Conservation (phyloP, 1,140 invertebrate genomes). For the Drosophila pachea region DNA sequence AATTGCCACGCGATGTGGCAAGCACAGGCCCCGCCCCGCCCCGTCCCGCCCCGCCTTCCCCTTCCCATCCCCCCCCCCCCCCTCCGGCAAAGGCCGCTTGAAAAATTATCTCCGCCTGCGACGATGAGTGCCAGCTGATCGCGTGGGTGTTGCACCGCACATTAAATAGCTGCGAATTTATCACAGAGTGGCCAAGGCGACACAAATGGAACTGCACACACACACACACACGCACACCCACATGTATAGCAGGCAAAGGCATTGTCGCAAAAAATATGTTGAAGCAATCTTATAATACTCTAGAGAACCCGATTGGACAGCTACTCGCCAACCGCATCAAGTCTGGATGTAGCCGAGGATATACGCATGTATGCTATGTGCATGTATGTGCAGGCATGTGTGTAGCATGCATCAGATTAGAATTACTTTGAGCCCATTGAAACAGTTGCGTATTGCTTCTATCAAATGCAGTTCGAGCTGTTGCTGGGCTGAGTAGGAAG, state of each 20-base stretch:
- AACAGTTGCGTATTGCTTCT: too few relatives aligned
- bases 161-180: slow-evolving; percentile 66
- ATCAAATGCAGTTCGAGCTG: too few relatives aligned
- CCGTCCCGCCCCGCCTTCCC: too few relatives aligned
- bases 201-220: slow-evolving; percentile 2
- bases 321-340: too few relatives aligned
- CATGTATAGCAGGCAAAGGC: slow-evolving; percentile 14
- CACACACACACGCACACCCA: slow-evolving; percentile 7
- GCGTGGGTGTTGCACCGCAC: slow-evolving; percentile 62
- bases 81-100: slow-evolving; percentile 31
- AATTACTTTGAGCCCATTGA: too few relatives aligned
- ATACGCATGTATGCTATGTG: too few relatives aligned
- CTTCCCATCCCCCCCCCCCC: too few relatives aligned
- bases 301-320: background rate
- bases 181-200: slow-evolving; percentile 56
- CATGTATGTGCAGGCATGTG: too few relatives aligned
- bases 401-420: too few relatives aligned
- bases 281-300: slow-evolving; percentile 49
- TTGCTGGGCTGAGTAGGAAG: too few relatives aligned
- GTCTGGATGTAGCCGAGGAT: too few relatives aligned
- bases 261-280: slow-evolving; percentile 50
- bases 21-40: background rate
- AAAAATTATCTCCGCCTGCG: slow-evolving; percentile 53
- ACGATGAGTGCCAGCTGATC: slow-evolving; percentile 38
- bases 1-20: slow-evolving; percentile 14